These are phyloP conservation scores for Neodiprion lecontei DNA, from an alignment of 1,140 invertebrate species.

Conservation along the genomic window DNA sequence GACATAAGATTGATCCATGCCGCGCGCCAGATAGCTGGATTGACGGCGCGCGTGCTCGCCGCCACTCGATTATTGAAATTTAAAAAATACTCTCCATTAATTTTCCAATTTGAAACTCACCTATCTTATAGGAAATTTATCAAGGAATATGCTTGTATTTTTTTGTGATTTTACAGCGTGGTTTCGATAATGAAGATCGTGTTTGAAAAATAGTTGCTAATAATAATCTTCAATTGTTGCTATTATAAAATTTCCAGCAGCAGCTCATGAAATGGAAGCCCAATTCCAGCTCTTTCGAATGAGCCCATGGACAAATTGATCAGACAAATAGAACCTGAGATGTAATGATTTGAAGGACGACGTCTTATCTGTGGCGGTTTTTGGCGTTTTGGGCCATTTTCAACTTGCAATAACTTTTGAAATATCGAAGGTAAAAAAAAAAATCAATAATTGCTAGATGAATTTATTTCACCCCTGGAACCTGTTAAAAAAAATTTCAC, in stretches of 20 bases:
- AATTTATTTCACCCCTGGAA: constrained; percentile 5
- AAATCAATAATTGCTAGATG: not conserved
- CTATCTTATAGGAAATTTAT: no score
- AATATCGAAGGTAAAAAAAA: constrained; percentile 8
- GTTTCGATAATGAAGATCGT: constrained; percentile 7
- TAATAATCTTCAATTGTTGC: constrained; percentile 7
- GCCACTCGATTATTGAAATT: no score
- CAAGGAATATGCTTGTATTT: not conserved
- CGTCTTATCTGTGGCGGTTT: not conserved
- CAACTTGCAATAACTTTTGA: constrained; percentile 2
- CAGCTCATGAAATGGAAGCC: not conserved
- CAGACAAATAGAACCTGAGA: no score
- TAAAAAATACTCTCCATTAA: no score
- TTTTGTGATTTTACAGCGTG: not conserved
- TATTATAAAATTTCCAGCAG: not conserved
- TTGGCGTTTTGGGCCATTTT: not conserved
- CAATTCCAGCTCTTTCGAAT: no score
- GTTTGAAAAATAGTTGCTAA: not conserved
- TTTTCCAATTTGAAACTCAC: no score
- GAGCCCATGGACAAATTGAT: no score
- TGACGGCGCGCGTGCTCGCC: no score
- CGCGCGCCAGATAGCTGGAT: no score
- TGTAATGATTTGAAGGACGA: not conserved
- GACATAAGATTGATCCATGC: no score
- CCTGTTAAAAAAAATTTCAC: not conserved